Evolutionary conservation across 2,113 vertebrate species (phyloP).

Genomic region (Chiloscyllium plagiosum): DNA sequence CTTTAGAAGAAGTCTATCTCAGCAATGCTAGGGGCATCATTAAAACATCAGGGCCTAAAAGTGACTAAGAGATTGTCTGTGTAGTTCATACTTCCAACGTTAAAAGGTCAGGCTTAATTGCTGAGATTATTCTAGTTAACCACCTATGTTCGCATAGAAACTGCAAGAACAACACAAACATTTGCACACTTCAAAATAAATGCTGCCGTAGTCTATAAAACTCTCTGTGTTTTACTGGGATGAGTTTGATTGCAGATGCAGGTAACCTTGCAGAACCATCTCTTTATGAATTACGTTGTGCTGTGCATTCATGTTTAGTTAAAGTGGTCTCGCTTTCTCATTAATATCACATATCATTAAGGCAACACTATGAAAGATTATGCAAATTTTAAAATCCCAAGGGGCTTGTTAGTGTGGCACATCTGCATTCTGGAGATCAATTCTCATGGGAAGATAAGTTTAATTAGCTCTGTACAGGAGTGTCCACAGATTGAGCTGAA

Average conservation of each 20-base stretch:
- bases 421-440: not conserved
- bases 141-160: not conserved
- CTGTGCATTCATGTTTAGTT: not conserved
- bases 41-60: not conserved
- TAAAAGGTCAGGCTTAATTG: constrained; percentile 8
- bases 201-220: too few species aligned
- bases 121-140: not conserved
- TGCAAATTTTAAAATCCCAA: not conserved
- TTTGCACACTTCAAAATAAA: not conserved
- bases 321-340: not conserved
- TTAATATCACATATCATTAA: not conserved
- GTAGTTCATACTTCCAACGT: not conserved
- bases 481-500: not conserved
- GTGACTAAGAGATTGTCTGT: not conserved
- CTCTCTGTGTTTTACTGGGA: not conserved
- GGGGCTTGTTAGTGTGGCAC: constrained; percentile 6
- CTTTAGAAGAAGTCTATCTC: too few species aligned
- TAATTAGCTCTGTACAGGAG: not conserved
- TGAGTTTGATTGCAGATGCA: not conserved
- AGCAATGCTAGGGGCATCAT: not conserved
- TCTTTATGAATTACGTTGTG: not conserved
- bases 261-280: not conserved
- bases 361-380: not conserved
- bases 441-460: constrained; percentile 11
- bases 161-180: not conserved